Base-by-base conservation (phyloP, 35 echinoderm and acorn worm genomes). In the Eucidaris tribuloides region DNA sequence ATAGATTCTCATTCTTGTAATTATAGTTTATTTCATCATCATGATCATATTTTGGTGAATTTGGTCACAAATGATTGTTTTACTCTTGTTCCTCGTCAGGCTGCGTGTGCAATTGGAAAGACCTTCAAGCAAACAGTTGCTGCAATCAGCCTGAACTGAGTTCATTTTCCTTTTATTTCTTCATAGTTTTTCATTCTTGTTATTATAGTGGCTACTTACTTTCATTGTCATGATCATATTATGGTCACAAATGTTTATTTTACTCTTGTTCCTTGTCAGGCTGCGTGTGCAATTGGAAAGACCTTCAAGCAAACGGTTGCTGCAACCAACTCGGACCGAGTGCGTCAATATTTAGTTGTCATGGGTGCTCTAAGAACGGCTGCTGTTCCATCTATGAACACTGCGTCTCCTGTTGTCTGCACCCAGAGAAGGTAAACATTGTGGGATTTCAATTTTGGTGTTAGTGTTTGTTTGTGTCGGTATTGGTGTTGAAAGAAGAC, bases 391-490 rank as follows among this genome's bases (percentile, higher is more conserved):
- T 90, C 14, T 98, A 98, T 46, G 95, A 98, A 42, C 79, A 93
- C 45, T 98, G 95, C 55, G 95, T 98, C 4, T 98, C 95, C 22
- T 98, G 95, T 42, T 98, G 95, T 82, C 58, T 98, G 30, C 90
- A 93, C 28, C 95, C 95, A 40, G 90, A 98, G 38, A 98, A 98
- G 90, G 95, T 98, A 79, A 23, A 50, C 62, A 11, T 2, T 79
- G 38, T 18, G 37, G 6, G 44, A 77, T 22, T 42, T 79, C 42
- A 54, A 46, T 44, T 18, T 46, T 32, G 6, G 3, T 81, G 7
- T 14, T 18, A 3, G 34, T 22, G 20, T 23, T 34, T 19, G 43
- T 22, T 7, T 22, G n/a, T 1, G 33, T 6, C 19, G 41, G 32
- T 84, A 5, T 20, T 6, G 4, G 18, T n/a, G 11, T 14, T 23